Conservation (phyloP, 2,888 invertebrate species). For the Myopa tessellatipennis region DNA sequence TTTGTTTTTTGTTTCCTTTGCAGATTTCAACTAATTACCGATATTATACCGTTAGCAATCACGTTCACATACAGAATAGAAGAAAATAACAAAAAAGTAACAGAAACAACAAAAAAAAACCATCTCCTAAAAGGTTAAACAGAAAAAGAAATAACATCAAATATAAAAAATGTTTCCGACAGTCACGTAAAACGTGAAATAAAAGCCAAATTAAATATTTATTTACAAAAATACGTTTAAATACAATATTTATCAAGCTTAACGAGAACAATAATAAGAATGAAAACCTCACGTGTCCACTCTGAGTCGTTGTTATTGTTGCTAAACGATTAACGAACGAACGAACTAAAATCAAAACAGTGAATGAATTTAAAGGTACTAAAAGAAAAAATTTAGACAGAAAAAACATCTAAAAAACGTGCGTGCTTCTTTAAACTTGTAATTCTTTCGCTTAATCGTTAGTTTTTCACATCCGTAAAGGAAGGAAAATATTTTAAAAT, state of each 20-base stretch:
- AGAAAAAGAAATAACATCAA: too few species aligned
- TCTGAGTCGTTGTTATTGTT: neutral
- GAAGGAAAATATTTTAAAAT: neutral
- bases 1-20: slow-evolving; percentile 4
- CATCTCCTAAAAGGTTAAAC: neutral
- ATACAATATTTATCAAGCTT: too few species aligned
- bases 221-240: neutral
- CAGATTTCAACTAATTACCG: neutral
- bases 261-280: neutral
- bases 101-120: neutral
- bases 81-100: too few species aligned
- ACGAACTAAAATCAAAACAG: neutral
- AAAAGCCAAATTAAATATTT: neutral
- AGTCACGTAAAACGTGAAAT: too few species aligned
- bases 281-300: slow-evolving; percentile 2
- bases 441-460: too few species aligned
- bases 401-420: too few species aligned
- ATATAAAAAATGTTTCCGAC: too few species aligned
- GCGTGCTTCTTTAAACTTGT: too few species aligned
- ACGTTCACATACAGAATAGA: too few species aligned
- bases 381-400: too few species aligned
- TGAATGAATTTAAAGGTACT: neutral
- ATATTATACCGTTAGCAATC: too few species aligned
- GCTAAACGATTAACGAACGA: slow-evolving; percentile 12
- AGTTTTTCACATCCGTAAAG: too few species aligned